Evolutionary conservation across 1,140 invertebrate species (phyloP).

Genomic region (Hydropsyche tenuis): DNA sequence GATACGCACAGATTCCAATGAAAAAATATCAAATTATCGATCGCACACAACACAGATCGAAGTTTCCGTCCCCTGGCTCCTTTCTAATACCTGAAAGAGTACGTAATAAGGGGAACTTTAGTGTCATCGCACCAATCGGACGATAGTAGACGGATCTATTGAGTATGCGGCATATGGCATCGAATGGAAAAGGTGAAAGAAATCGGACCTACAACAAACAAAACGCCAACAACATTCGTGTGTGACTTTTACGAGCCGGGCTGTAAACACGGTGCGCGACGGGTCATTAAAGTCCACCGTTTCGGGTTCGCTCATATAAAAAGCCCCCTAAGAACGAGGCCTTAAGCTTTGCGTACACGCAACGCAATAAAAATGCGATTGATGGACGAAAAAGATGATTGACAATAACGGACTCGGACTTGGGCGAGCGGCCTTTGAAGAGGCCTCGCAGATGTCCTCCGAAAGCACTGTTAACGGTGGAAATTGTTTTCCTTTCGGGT

Average conservation of each 20-base stretch:
- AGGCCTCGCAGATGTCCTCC: too few species aligned
- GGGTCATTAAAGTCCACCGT: slow-evolving; percentile 31
- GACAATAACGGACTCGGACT: too few species aligned
- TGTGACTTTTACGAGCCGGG: slow-evolving; percentile 33
- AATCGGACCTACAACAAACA: slow-evolving; percentile 31
- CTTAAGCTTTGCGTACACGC: too few species aligned
- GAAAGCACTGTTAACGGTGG: too few species aligned
- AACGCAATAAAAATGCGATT: too few species aligned
- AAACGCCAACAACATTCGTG: slow-evolving; percentile 28
- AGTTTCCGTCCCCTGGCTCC: background rate
- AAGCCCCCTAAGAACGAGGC: too few species aligned
- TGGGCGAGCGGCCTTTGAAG: too few species aligned
- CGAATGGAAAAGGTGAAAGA: slow-evolving; percentile 32
- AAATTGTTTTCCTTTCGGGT: too few species aligned
- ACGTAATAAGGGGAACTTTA: slow-evolving; percentile 6
- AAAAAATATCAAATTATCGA: too few species aligned
- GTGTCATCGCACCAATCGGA: slow-evolving; percentile 4
- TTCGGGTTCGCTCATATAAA: background rate
- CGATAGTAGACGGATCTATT: background rate
- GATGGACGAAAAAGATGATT: too few species aligned
- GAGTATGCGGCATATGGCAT: slow-evolving; percentile 26
- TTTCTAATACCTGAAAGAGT: background rate
- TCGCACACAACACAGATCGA: too few species aligned
- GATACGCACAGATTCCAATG: too few species aligned
- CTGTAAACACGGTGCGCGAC: slow-evolving; percentile 33